A percentile compares a stretch with the other conserved stretches of the same genome.
These are phyloP conservation scores for Aphelinus certus DNA, from an alignment of 1,140 invertebrate genomes.

Conservation along the genomic window DNA sequence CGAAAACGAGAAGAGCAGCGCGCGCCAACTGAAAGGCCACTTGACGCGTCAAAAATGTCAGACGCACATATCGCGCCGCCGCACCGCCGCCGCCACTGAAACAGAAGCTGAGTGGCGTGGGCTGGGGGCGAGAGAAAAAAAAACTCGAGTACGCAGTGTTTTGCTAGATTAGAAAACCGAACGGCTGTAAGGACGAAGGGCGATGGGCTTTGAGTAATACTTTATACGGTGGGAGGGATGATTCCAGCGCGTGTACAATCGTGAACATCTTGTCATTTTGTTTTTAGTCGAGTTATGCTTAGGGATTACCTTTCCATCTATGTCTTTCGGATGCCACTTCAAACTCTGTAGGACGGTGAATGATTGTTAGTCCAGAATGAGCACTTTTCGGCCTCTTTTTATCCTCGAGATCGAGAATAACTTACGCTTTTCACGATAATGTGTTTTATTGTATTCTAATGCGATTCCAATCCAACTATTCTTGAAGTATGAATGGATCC, in stretches of 20 bases:
- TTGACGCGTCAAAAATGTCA: conserved; percentile 63
- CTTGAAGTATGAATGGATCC: too few species aligned
- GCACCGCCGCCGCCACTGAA: background rate
- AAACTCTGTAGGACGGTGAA: background rate
- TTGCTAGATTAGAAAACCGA: conserved; percentile 19
- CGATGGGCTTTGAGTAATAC: conserved; percentile 8
- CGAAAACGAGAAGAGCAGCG: conserved; percentile 38
- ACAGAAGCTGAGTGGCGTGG: background rate
- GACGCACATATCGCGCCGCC: conserved; percentile 49
- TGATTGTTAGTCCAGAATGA: too few species aligned
- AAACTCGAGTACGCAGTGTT: conserved; percentile 8
- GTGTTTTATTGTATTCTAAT: too few species aligned
- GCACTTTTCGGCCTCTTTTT: too few species aligned
- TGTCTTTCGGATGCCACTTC: conserved; percentile 11
- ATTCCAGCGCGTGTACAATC: too few species aligned
- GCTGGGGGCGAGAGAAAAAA: background rate
- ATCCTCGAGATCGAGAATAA: too few species aligned
- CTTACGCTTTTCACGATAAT: too few species aligned
- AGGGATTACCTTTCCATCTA: conserved; percentile 21
- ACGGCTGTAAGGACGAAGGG: background rate
- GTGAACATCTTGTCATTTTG: background rate
- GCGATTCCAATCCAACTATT: too few species aligned
- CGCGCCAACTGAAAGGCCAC: conserved; percentile 48
- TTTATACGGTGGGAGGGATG: background rate
- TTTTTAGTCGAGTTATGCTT: conserved; percentile 16